phyloP scores from a whole-genome alignment of 2,797 vertebrate species.

The Glyptemys insculpta region DNA sequence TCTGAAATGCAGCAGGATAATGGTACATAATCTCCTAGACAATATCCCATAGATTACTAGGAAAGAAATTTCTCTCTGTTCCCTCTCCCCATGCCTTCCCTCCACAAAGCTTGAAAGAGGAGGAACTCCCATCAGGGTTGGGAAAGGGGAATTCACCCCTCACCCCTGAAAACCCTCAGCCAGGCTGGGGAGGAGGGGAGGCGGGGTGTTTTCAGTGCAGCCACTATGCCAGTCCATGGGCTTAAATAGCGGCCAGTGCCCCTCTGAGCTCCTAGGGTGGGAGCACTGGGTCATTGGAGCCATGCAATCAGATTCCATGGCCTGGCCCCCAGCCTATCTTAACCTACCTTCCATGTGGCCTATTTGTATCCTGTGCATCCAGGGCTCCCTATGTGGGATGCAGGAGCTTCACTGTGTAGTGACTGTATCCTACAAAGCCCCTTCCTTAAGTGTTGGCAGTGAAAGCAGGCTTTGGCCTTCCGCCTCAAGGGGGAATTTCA shows the following conservation, averaged over 20 bases:
- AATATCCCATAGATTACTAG: fast-evolving
- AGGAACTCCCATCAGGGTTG: not conserved
- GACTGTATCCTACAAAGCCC: not conserved
- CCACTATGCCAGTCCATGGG: not conserved
- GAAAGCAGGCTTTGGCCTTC: not conserved
- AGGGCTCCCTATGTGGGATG: not conserved
- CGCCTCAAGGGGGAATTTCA: not conserved
- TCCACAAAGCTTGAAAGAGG: fast-evolving
- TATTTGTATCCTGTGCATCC: not conserved
- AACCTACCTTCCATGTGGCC: not conserved
- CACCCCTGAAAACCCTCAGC: not conserved
- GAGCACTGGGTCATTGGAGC: not conserved
- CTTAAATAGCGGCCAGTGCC: not conserved
- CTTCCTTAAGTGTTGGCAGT: not conserved
- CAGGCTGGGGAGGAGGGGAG: fast-evolving
- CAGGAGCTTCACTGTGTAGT: not conserved
- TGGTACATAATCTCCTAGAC: not conserved
- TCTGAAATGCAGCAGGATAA: not conserved
- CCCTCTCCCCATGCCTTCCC: not conserved
- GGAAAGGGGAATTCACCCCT: not conserved
- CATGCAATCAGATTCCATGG: not conserved
- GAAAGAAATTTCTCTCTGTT: fast-evolving
- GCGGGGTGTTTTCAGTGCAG: fast-evolving
- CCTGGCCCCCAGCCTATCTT: not conserved
- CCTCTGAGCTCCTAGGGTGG: not conserved